Conservation (phyloP, 2,113 vertebrate genomes). For the Percina caprodes region DNA sequence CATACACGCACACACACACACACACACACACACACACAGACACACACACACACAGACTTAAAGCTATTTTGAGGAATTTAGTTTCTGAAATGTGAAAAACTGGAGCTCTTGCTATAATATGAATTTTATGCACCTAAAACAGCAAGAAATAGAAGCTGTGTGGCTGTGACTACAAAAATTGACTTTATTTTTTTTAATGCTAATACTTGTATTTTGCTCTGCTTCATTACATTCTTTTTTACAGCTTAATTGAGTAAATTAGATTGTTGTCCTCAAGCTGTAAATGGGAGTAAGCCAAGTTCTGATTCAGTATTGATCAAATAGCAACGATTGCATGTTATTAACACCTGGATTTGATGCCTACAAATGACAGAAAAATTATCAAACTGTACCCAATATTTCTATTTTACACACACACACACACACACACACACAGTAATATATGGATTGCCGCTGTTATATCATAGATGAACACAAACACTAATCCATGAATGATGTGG, state of each 20-base stretch:
- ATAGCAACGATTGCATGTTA: neutral
- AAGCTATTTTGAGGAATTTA: neutral
- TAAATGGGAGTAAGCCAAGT: neutral
- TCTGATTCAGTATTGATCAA: neutral
- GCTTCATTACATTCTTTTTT: neutral
- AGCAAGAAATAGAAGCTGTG: neutral
- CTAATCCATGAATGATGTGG: conserved; percentile 29
- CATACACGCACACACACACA: conserved; percentile 1
- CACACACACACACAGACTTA: neutral
- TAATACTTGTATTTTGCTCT: neutral
- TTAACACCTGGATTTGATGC: neutral
- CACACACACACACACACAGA: neutral
- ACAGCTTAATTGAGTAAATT: neutral
- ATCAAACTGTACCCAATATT: neutral
- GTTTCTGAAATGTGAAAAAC: neutral
- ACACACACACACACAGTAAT: neutral
- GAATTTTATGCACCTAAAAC: neutral
- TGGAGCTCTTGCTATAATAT: neutral
- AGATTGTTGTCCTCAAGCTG: neutral
- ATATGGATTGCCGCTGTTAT: conserved; percentile 4
- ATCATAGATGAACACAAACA: conserved; percentile 9
- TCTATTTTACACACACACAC: conserved; percentile 6
- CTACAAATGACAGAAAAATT: neutral
- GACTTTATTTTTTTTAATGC: neutral
- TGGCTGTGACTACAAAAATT: neutral